Evolutionary conservation across 2,888 invertebrate genomes (phyloP).

Genomic region (Drosophila neotestacea): DNA sequence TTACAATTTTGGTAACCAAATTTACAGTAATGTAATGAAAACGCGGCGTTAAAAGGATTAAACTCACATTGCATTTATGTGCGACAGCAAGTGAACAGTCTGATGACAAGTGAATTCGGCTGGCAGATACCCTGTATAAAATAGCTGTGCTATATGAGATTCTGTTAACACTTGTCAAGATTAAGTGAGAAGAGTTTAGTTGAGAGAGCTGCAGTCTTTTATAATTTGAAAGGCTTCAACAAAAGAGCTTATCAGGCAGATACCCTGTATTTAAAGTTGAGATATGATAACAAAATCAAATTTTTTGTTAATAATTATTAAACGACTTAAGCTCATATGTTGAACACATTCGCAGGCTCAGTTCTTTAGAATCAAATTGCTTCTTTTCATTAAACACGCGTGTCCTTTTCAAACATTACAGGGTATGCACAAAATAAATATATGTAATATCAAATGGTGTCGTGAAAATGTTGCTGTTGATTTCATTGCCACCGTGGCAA

Average conservation of each 20-base stretch:
- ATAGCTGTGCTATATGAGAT: neutral
- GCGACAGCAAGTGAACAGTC: constrained; percentile 17
- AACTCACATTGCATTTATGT: constrained; percentile 68
- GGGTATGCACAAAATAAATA: constrained; percentile 6
- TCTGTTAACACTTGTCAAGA: neutral
- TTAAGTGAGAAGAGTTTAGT: neutral
- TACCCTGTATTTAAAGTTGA: no score
- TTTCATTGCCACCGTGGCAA: constrained; percentile 38
- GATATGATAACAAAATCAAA: no score
- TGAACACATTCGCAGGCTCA: neutral
- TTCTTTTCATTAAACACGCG: neutral
- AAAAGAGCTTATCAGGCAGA: no score
- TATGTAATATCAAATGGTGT: constrained; percentile 21
- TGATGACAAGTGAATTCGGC: neutral
- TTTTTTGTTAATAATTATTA: no score
- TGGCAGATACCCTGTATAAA: neutral
- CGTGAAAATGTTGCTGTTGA: constrained; percentile 28
- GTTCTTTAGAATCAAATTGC: neutral
- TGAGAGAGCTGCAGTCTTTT: neutral
- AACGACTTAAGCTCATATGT: no score
- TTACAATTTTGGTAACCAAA: constrained; percentile 66
- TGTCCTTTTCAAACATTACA: neutral
- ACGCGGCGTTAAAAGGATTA: constrained; percentile 78
- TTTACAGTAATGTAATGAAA: constrained; percentile 79
- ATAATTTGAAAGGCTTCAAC: no score